phyloP scores from a whole-genome alignment of 2,113 vertebrate species.

The Rhagologus leucostigma region DNA sequence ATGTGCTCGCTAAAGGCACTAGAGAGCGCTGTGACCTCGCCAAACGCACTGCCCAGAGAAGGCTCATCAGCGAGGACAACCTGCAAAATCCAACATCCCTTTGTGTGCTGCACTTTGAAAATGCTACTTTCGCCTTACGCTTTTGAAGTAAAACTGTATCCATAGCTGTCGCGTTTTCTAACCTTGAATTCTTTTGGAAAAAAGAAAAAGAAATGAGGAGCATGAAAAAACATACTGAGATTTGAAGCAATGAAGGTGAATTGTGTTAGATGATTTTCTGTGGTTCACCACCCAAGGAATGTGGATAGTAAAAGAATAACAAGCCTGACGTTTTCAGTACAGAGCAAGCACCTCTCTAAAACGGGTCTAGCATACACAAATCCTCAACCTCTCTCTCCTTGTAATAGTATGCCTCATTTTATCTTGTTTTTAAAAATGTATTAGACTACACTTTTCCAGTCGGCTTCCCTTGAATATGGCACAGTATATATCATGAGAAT shows the following conservation, averaged over 20 bases:
- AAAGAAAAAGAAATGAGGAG: background rate
- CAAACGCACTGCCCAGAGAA: background rate
- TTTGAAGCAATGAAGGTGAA: background rate
- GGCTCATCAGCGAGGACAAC: background rate
- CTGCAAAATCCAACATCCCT: background rate
- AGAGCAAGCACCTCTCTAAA: background rate
- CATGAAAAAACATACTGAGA: background rate
- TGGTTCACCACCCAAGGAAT: background rate
- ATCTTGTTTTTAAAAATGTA: background rate
- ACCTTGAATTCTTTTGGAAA: background rate
- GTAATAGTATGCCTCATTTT: background rate
- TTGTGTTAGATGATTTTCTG: background rate
- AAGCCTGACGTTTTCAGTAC: background rate
- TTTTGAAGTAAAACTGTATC: background rate
- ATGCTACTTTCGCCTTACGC: background rate
- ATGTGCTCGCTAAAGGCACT: background rate
- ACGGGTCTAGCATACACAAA: background rate
- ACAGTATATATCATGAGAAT: background rate
- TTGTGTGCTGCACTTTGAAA: conserved; percentile 25
- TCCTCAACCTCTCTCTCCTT: background rate
- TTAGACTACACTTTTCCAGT: background rate
- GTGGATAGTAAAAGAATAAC: background rate
- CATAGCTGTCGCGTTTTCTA: background rate
- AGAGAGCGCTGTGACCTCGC: conserved; percentile 71
- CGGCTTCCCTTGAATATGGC: background rate